phyloP scores from a whole-genome alignment of 1,140 invertebrate species.

The Ruditapes philippinarum region DNA sequence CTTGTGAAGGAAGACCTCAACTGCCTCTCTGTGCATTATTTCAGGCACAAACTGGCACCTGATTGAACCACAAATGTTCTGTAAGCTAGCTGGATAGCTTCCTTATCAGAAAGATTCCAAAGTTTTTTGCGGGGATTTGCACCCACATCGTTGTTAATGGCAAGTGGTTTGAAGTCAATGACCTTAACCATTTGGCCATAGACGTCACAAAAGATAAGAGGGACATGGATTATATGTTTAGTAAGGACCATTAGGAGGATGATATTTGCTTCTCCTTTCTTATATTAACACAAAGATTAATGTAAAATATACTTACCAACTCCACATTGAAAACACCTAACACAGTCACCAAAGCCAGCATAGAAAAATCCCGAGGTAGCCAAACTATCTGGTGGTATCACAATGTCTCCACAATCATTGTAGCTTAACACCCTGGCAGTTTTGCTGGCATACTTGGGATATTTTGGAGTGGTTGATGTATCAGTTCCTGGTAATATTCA shows the following conservation, averaged over 20 bases:
- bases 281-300: neutral
- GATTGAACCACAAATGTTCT: too few relatives aligned
- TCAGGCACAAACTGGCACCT: too few relatives aligned
- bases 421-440: neutral
- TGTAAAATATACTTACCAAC: conserved; percentile 4
- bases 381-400: neutral
- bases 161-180: neutral
- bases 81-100: too few relatives aligned
- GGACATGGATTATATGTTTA: neutral
- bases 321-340: conserved; percentile 38
- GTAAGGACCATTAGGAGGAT: neutral
- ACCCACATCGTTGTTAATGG: too few relatives aligned
- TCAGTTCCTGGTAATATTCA: too few relatives aligned
- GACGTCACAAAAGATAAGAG: too few relatives aligned
- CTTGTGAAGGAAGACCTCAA: too few relatives aligned
- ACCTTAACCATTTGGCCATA: too few relatives aligned
- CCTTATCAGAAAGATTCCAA: too few relatives aligned
- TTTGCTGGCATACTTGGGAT: neutral
- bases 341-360: conserved; percentile 32
- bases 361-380: neutral
- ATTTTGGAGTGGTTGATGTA: neutral
- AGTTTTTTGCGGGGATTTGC: too few relatives aligned
- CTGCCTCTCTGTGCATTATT: too few relatives aligned
- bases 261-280: neutral
- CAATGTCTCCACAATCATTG: neutral